Evolutionary conservation across 2,888 invertebrate species (phyloP).

Genomic region (Plusia festucae): DNA sequence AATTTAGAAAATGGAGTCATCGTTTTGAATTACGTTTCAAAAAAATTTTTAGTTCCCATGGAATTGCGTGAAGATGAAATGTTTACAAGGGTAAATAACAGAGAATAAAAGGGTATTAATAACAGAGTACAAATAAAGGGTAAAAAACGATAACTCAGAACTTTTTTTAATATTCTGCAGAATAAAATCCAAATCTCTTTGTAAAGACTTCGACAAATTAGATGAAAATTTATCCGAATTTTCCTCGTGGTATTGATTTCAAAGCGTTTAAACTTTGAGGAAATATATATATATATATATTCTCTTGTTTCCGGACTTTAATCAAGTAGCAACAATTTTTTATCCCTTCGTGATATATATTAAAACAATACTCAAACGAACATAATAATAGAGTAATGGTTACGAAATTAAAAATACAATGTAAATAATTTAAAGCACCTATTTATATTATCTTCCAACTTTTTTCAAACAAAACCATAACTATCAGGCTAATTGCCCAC

Average conservation of each 20-base stretch:
- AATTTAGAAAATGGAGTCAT: constrained; percentile 75
- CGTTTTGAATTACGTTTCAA: constrained; percentile 62
- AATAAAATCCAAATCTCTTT: not conserved
- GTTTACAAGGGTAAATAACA: constrained; percentile 34
- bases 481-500: constrained; percentile 55
- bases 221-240: not conserved
- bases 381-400: too few relatives aligned
- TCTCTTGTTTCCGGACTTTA: not conserved
- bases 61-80: constrained; percentile 47
- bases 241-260: not conserved
- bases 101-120: constrained; percentile 43
- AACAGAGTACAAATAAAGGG: constrained; percentile 47
- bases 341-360: too few relatives aligned
- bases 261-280: too few relatives aligned
- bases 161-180: not conserved
- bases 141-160: not conserved
- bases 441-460: not conserved
- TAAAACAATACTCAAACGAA: too few relatives aligned
- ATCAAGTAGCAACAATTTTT: too few relatives aligned
- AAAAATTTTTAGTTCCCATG: constrained; percentile 70
- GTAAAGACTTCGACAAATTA: not conserved
- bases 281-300: not conserved
- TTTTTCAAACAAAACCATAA: constrained; percentile 46
- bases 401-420: not conserved
- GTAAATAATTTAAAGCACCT: not conserved